Percentiles rank a stretch among this genome's conserved stretches.
phyloP scores from a whole-genome alignment of 2,888 invertebrate genomes.

The Malthinus seriepunctatus region DNA sequence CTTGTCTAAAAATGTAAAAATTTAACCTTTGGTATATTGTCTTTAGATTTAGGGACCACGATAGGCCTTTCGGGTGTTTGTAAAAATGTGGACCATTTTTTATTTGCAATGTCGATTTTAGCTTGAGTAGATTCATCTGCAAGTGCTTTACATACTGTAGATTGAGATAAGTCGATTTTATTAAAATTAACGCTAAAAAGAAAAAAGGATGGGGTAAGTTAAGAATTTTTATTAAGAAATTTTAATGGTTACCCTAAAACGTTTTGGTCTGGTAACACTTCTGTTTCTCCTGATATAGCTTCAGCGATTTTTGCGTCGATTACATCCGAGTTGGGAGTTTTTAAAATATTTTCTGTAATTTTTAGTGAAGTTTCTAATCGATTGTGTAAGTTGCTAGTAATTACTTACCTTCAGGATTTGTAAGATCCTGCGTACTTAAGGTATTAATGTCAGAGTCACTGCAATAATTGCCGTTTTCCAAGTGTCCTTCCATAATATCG shows the following conservation, averaged over 20 bases:
- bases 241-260: slow-evolving; percentile 63
- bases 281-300: slow-evolving; percentile 69
- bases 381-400: no score
- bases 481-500: background rate
- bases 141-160: slow-evolving; percentile 47
- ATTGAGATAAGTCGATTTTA: slow-evolving; percentile 21
- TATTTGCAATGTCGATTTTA: slow-evolving; percentile 60
- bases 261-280: slow-evolving; percentile 66
- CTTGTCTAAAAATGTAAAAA: background rate
- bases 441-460: no score
- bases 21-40: slow-evolving; percentile 42
- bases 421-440: no score
- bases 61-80: slow-evolving; percentile 73
- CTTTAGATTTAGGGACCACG: slow-evolving; percentile 53
- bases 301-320: slow-evolving; percentile 68
- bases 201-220: background rate
- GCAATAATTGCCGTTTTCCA: background rate
- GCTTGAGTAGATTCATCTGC: slow-evolving; percentile 55
- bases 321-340: background rate
- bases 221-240: background rate
- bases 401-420: no score
- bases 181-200: slow-evolving; percentile 22
- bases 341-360: background rate
- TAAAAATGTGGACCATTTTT: slow-evolving; percentile 74
- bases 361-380: no score